Evolutionary conservation across 53 echinoderm and acorn worm genomes (phyloP), one percentile per base, ranked within the genome.

Genomic region (Holothuria scabra): DNA sequence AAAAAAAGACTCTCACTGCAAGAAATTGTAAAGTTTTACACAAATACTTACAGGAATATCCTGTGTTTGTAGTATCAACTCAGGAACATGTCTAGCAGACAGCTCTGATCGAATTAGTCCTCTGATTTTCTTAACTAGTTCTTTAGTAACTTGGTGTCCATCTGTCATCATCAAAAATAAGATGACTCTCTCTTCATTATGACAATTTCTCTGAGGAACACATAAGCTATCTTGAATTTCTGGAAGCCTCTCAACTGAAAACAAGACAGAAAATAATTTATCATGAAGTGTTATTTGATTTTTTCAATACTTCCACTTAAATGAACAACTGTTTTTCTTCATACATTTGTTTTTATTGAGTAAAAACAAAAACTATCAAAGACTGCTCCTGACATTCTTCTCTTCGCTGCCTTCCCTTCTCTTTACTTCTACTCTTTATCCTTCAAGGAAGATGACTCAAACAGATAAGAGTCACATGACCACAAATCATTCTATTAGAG

Each of bases 181-280:
- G 21, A 97, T 88, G 38, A 94, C 97, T 46, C 97, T 85, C 58
- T 97, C 97, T 44, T 97, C 97, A 60, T 90, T 90, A 71, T 89
- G 82, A 9, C 46, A 32, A 76, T 92, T 94, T 56, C 92, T 85
- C 79, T 97, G 97, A 35, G 97, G 92, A 7, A 97, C 92, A 74
- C 92, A 94, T n/a, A 97, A 89, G 65, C 94, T 94, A 88, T 97
- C 97, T 46, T 94, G 91, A 3, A 97, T 90, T 85, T 97, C 97
- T 49, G 90, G 88, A 66, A 97, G 81, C 37, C 84, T 82, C 79
- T 97, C 97, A 59, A 97, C 97, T 97, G 88, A 76, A 37, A 34
- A n/a, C 18, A 26, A 14, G 8, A 14, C 58, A 59, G 20, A 8
- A 18, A n/a, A 65, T 22, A 65, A 65, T 24, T 23, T 65, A 65